Evolutionary conservation across 2,797 vertebrate genomes (phyloP), one percentile per base, ranked within the genome.

Genomic region (Dicrostonyx torquatus): DNA sequence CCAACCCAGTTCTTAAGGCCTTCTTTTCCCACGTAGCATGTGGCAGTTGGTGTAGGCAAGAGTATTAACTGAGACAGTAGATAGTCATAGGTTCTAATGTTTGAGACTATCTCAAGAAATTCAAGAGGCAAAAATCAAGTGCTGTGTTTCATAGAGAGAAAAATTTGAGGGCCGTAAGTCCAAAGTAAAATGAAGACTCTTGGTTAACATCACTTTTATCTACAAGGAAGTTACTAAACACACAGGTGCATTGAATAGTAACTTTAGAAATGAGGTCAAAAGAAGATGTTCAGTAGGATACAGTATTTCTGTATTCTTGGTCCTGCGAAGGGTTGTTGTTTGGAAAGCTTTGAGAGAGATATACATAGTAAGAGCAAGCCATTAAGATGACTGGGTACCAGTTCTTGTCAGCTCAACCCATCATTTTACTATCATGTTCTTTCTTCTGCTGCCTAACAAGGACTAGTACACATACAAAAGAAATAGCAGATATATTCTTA

Each of bases 121-220:
- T 62, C 34, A 93, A 24, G 93, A 95, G 34, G 9, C 0, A 83
- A 96, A 88, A 40, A 70, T 12, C 18, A 20, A 94, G 64, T 75
- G 83, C 50, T 95, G 15, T 50, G 31, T 20, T 93, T 68, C 22
- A 9, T 53, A 76, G 20, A 24, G 5, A 87, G 7, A 91, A 17
- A 24, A 60, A 93, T 77, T 50, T 93, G 58, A 91, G 18, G 37
- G 1, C 10, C 7, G 11, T 48, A 26, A 89, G 64, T 66, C 4
- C 26, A 45, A 37, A 93, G 8, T 48, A 34, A 91, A 92, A 50
- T 18, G 34, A 89, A 79, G 5, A 73, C 66, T 82, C 50, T 68
- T 10, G 13, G 68, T 77, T 55, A 72, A 17, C 26, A 73, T 0
- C 10, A 31, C 8, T 76, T 34, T 37, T 68, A 34, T 76, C 5